Conservation (phyloP, 2,888 invertebrate genomes). For the Idaea dimidiata region DNA sequence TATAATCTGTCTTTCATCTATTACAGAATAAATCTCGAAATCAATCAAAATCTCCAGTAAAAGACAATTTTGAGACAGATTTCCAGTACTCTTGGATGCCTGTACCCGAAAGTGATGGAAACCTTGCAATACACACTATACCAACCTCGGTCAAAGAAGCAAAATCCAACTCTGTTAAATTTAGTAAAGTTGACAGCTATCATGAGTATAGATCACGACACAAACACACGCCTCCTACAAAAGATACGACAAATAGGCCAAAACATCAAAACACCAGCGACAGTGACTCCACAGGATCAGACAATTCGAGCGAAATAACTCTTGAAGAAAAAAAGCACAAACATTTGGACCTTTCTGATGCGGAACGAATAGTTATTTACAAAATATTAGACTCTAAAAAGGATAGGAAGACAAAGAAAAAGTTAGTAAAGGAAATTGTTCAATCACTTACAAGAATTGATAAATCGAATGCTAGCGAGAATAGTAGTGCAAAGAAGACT, state of each 20-base stretch:
- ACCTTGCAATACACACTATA: constrained; percentile 63
- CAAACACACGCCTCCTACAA: constrained; percentile 73
- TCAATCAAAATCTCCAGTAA: constrained; percentile 44
- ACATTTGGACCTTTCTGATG: constrained; percentile 48
- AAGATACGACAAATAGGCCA: constrained; percentile 38
- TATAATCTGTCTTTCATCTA: constrained; percentile 1
- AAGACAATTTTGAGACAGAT: constrained; percentile 38
- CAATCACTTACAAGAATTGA: constrained; percentile 42
- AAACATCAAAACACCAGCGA: constrained; percentile 37
- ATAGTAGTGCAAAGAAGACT: constrained; percentile 17
- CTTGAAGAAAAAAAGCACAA: constrained; percentile 22
- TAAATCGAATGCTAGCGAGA: constrained; percentile 24
- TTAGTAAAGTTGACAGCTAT: constrained; percentile 65
- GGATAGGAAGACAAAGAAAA: constrained; percentile 42
- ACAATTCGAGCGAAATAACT: constrained; percentile 50
- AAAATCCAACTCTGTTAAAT: constrained; percentile 60
- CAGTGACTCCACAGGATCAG: constrained; percentile 44
- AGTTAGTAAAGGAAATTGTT: constrained; percentile 43
- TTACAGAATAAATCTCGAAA: constrained; percentile 40
- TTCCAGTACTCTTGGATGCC: constrained; percentile 75
- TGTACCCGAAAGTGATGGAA: constrained; percentile 65
- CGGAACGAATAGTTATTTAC: constrained; percentile 69
- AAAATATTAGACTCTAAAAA: constrained; percentile 60
- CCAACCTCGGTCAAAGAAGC: constrained; percentile 50
- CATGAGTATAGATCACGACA: constrained; percentile 72